Conservation (phyloP, 1,140 invertebrate species). For the Pseudomyrmex concolor region DNA sequence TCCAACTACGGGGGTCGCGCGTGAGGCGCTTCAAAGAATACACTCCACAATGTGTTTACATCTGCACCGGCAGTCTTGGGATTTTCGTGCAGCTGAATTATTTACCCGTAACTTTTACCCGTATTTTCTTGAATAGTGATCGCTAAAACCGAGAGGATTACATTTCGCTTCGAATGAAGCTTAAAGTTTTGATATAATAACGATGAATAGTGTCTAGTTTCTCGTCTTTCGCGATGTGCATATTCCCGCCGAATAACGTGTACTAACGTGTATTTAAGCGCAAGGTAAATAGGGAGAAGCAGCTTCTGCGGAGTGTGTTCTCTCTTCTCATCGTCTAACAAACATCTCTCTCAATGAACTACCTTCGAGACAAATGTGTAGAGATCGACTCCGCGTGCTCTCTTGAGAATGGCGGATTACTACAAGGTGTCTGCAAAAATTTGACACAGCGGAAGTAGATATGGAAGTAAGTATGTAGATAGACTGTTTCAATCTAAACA, state of each 20-base stretch:
- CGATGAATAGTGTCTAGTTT: constrained; percentile 47
- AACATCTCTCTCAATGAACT: constrained; percentile 60
- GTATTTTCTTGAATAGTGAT: constrained; percentile 64
- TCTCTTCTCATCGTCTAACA: constrained; percentile 57
- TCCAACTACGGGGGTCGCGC: constrained; percentile 27
- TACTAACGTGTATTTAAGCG: constrained; percentile 57
- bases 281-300: constrained; percentile 65
- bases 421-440: too few species aligned
- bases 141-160: constrained; percentile 45
- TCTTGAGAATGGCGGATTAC: constrained; percentile 24
- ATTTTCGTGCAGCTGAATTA: constrained; percentile 67
- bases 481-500: too few species aligned
- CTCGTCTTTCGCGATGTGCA: not conserved
- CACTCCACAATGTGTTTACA: constrained; percentile 59
- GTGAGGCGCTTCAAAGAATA: constrained; percentile 35
- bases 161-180: constrained; percentile 63
- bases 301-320: constrained; percentile 42
- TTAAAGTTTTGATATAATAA: constrained; percentile 64
- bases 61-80: constrained; percentile 51
- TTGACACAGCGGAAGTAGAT: too few species aligned
- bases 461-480: too few species aligned
- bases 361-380: constrained; percentile 58
- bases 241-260: constrained; percentile 54
- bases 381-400: constrained; percentile 23
- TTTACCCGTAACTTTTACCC: constrained; percentile 58